Evolutionary conservation across 2,113 vertebrate species (phyloP), one percentile per base, ranked within the genome.

Genomic region (Alethe diademata): DNA sequence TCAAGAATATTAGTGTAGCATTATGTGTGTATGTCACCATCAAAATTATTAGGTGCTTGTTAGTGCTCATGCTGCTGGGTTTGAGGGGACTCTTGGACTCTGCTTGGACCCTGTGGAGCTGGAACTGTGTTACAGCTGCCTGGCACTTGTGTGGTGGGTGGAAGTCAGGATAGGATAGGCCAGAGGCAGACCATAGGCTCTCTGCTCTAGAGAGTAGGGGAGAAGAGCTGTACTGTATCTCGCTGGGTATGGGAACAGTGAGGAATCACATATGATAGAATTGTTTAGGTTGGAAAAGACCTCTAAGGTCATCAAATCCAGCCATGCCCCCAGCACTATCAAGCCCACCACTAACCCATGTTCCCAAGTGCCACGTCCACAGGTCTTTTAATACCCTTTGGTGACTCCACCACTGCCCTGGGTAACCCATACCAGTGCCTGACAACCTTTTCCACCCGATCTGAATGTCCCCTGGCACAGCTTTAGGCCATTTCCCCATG

Each of bases 191-290:
- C 54, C 43, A n/a, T 2, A 7, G 40, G 31, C 62, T 61, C 31
- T 43, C 33, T 62, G 5, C 29, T 33, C 29, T 9, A 4, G 40
- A 6, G 23, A 22, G 9, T 3, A 3, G 28, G 0, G 0, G 29
- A 61, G 10, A 43, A 81, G 60, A 62, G 7, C 33, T 76, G 9
- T 25, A 8, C 54, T 4, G 1, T 8, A 33, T 57, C 14, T 23
- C 25, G 35, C 48, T 64, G 36, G 12, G 12, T 19, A 8, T 51
- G 33, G 60, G 43, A 51, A 7, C 22, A 24, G 31, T 26, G 50
- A 57, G 36, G 38, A 14, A 14, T 47, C 31, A 7, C 61, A 26
- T 33, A 17, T 61, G 4, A 12, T 13, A 28, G 62, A 56, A 48
- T 42, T 31, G 20, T 54, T 86, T 48, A 61, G 9, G 9, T 54